phyloP scores from a whole-genome alignment of 1,140 invertebrate species.

The Drosophila gunungcola region DNA sequence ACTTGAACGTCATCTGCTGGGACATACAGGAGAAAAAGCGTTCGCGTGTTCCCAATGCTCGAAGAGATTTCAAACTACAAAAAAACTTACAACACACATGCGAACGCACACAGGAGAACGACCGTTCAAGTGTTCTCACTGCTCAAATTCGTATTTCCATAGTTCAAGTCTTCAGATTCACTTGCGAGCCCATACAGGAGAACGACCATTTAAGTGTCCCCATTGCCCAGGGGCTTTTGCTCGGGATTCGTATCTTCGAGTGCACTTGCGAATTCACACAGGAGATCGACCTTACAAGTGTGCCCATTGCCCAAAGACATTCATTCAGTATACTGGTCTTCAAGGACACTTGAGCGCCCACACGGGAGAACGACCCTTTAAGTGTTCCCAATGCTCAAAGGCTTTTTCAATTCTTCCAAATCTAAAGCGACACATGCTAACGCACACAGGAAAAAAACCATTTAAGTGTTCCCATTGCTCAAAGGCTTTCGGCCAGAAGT shows the following conservation, averaged over 20 bases:
- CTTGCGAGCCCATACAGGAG: background rate
- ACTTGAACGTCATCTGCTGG: background rate
- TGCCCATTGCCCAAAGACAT: background rate
- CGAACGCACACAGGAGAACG: conserved; percentile 2
- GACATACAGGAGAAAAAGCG: background rate
- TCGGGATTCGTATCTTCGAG: background rate
- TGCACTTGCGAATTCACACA: background rate
- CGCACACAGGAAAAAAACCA: background rate
- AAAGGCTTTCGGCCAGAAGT: background rate
- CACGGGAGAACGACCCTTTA: background rate
- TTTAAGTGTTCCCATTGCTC: background rate
- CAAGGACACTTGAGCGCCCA: background rate
- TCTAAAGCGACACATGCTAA: background rate
- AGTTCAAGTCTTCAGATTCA: background rate
- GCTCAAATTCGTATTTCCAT: background rate
- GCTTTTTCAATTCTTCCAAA: background rate
- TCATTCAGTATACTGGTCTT: background rate
- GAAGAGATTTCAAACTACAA: background rate
- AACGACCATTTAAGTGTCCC: background rate
- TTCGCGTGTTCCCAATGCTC: background rate
- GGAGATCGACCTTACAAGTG: background rate
- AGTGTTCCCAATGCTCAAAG: background rate
- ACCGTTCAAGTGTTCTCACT: background rate
- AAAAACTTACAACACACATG: background rate
- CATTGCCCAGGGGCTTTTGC: background rate